Evolutionary conservation across 2,113 vertebrate genomes (phyloP), one percentile per base, ranked within the genome.

Genomic region (Phyllopteryx taeniolatus): DNA sequence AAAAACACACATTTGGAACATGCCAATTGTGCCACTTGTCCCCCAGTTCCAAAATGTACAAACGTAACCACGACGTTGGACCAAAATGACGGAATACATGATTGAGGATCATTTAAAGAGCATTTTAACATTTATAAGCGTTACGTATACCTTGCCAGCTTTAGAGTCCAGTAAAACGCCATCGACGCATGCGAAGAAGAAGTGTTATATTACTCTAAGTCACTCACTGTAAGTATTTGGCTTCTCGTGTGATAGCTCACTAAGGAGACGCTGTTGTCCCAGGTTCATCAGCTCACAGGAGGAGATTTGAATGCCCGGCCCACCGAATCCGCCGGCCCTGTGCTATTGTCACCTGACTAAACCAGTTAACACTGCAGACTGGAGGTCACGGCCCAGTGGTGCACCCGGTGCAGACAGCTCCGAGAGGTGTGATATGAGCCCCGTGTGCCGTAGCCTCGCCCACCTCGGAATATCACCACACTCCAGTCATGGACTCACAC

Each of bases 341-440:
- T 73, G 75, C 83, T 76, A 85, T 79, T 81, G 86, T 85, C 89
- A 88, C 90, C 89, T 82, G 88, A 81, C 88, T 83, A 83, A 90
- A 84, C 75, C 89, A 85, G 89, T 92, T 91, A 88, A 89, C 88
- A 87, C 83, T 51, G 66, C 85, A 83, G 82, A 78, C 86, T 86
- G 67, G 78, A 82, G 86, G 87, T 91, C 83, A 79, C 73, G 83
- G 81, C 85, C 89, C 79, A 72, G 78, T 60, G 78, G 75, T 80
- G 76, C n/a, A n/a, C n/a, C 75, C 60, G 59, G 72, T 81, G 79
- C 79, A 84, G 82, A 73, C 83, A 86, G 88, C 88, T 85, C 88
- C 78, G 74, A 67, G 85, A 90, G 81, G 90, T 92, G 92, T 88
- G 88, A 91, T 85, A 86, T 85, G 86, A 88, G 83, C 85, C 86